Evolutionary conservation across 2,888 invertebrate genomes (phyloP).

Genomic region (Idaea dimidiata): DNA sequence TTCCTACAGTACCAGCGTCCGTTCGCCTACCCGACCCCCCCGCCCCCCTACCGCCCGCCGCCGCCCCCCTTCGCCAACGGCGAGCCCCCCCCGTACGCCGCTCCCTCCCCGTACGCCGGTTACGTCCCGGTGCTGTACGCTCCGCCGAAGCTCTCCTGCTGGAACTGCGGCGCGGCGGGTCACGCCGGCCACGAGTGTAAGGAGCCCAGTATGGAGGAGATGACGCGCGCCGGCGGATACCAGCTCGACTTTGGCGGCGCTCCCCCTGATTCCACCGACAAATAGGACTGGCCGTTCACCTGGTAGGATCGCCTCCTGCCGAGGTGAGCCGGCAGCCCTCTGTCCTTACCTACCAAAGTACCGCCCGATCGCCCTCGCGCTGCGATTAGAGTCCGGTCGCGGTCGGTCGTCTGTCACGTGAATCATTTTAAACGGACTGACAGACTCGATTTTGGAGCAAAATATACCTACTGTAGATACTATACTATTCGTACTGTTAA

Average conservation of each 20-base stretch:
- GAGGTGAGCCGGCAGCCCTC: slow-evolving; percentile 29
- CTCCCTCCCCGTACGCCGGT: slow-evolving; percentile 68
- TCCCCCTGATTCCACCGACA: slow-evolving; percentile 66
- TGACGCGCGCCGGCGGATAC: slow-evolving; percentile 87
- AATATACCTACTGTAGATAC: slow-evolving; percentile 42
- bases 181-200: slow-evolving; percentile 94
- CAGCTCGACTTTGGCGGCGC: slow-evolving; percentile 83
- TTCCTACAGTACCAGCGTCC: slow-evolving; percentile 64
- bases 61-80: slow-evolving; percentile 73
- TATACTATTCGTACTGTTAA: slow-evolving; percentile 36
- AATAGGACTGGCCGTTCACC: slow-evolving; percentile 46
- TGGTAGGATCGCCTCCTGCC: slow-evolving; percentile 21
- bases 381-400: slow-evolving; percentile 27
- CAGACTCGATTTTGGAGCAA: slow-evolving; percentile 43
- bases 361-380: too few species aligned
- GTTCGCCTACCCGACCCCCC: slow-evolving; percentile 65
- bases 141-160: slow-evolving; percentile 88
- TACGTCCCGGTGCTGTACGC: slow-evolving; percentile 79
- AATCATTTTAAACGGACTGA: slow-evolving; percentile 31
- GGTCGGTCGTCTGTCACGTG: slow-evolving; percentile 29
- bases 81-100: slow-evolving; percentile 67
- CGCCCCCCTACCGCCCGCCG: slow-evolving; percentile 66
- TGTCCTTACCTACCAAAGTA: slow-evolving; percentile 49
- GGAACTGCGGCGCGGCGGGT: slow-evolving; percentile 93
- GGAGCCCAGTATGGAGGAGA: slow-evolving; percentile 95